Evolutionary conservation across 1,140 invertebrate genomes (phyloP), one percentile per base, ranked within the genome.

Genomic region (Condylostylus longicornis): DNA sequence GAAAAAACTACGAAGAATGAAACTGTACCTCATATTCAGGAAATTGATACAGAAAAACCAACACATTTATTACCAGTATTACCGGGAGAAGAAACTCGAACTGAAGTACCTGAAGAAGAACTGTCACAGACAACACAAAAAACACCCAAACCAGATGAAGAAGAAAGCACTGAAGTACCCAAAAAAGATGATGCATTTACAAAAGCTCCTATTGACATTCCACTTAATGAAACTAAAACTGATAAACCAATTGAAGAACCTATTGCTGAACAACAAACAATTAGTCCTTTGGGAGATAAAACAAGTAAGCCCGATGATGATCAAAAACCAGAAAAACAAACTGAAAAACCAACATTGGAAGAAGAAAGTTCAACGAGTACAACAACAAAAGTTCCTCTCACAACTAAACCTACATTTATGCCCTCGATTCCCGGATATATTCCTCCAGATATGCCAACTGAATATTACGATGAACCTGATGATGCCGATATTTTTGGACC

Each of bases 401-500:
- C 35, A 22, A 9, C 31, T 23, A 23, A 21, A 23, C n/a, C n/a
- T n/a, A n/a, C n/a, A n/a, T n/a, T n/a, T n/a, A n/a, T n/a, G n/a
- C n/a, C n/a, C 7, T 50, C 53, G 2, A 51, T 58, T n/a, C 54
- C 54, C 37, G 56, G 53, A 18, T 50, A 58, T 30, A 43, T 45
- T 38, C 33, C 45, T 5, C 49, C 56, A 30, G n/a, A n/a, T n/a
- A n/a, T n/a, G n/a, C n/a, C n/a, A n/a, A n/a, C n/a, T 33, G 69
- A 72, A 41, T 72, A 77, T 34, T 74, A 77, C 40, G 67, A 67
- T n/a, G 71, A 73, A 32, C n/a, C n/a, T n/a, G 79, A 82, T 42
- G 78, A 82, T 46, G 72, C 75, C 48, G 71, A 71, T 43, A 63
- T 76, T 5, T 82, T 84, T 47, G 83, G 83, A 30, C 83, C 82